Percentiles rank a stretch among this genome's conserved stretches.
These are phyloP conservation scores for Myotis vivesi DNA, from an alignment of 2,797 vertebrate species.

Conservation along the genomic window DNA sequence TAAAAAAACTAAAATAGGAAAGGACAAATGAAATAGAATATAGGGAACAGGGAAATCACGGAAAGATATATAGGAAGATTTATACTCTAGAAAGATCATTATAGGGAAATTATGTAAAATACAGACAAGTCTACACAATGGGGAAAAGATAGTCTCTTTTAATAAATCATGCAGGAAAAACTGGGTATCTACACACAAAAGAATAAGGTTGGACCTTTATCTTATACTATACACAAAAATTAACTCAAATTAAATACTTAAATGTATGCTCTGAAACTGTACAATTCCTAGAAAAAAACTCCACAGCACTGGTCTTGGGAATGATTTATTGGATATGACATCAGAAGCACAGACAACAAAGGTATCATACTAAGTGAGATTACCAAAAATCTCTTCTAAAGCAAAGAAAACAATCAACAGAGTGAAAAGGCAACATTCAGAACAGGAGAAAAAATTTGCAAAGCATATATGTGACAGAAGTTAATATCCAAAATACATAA, in stretches of 20 bases:
- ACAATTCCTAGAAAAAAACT: background rate
- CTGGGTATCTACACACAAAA: background rate
- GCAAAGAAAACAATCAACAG: background rate
- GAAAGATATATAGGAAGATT: background rate
- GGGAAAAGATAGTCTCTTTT: background rate
- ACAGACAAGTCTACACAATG: background rate
- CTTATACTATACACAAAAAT: background rate
- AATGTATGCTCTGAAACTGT: background rate
- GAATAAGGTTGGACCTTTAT: background rate
- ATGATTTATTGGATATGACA: background rate
- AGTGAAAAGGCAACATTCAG: background rate
- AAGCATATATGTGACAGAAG: background rate
- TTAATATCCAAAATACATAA: background rate
- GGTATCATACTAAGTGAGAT: background rate
- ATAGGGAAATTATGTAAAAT: background rate
- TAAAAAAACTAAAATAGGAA: constrained; percentile 35
- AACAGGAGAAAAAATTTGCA: background rate
- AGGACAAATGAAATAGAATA: constrained; percentile 18
- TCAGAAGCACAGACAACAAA: background rate
- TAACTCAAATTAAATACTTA: background rate
- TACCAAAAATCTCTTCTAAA: background rate
- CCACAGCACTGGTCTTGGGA: background rate
- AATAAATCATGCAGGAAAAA: background rate
- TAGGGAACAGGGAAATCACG: background rate
- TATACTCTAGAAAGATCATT: background rate